Base-by-base conservation (phyloP, 2,888 invertebrate genomes). In the Emmelina monodactyla region DNA sequence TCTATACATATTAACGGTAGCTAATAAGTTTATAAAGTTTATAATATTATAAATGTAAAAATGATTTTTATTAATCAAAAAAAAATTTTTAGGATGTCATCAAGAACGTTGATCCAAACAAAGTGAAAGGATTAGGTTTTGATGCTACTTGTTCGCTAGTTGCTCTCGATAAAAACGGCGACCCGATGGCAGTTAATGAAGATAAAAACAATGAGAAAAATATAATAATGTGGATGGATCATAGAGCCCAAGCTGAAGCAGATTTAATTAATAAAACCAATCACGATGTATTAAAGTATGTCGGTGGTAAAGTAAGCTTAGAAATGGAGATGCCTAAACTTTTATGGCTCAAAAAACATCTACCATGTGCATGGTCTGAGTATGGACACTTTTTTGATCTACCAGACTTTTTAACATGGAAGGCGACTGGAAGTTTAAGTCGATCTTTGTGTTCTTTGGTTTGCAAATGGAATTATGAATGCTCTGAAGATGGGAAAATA, bases 271-370 rank as follows among this genome's bases (percentile, higher is more conserved):
- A 96, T 59, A 71, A 79, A 31, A 84, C 85, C 1, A 76, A 85
- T 6, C 92, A 95, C 70, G 72, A 85, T 2, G 84, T 94, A 12
- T 80, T 97, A 1, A 84, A 88, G 50, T 92, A 88, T 71, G 92
- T 94, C 2, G 97, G 97, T 1, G 95, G 95, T 0, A 89, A 88
- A 70, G 89, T 97, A 4, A 97, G 96, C 1, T 79, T 94, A n/a
- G 97, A 97, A 83, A 97, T 97, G 96, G 88, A 97, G 82, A 88
- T 91, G 38, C 96, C 97, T 0, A 98, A 97, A 76, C 64, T 97
- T 12, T 64, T 96, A 16, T 98, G 97, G 97, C 61, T 97, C 1
- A 97, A 97, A 64, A 85, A 82, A 48, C 82, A 90, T 69, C 58
- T 91, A 7, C 64, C 83, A 1, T 58, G 78, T 2, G 84, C 84